Base-by-base conservation (phyloP, 2,797 vertebrate species). In the Apogon talboti region DNA sequence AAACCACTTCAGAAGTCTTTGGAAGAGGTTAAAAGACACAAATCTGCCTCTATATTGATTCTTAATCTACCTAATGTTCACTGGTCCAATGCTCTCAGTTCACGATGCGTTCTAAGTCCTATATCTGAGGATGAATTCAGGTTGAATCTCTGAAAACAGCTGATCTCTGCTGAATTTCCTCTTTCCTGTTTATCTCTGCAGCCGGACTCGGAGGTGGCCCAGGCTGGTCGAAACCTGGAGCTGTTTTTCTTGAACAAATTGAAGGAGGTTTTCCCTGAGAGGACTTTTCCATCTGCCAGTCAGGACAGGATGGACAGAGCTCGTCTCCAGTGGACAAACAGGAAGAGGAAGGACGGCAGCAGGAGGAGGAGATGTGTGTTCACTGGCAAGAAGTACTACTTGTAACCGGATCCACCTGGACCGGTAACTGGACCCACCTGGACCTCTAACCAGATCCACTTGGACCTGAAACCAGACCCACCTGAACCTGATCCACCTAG, bases 121-220 rank as follows among this genome's bases (percentile, higher is more conserved):
- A 21, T 21, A 21, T 21, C 19, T 21, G 19, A 2, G 21, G 6
- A 48, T 41, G 10, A 47, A 53, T 47, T 12, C 0, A 6, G 48
- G 7, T 30, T 40, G 3, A 30, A 41, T 0, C 1, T 4, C 12
- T 14, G 38, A 6, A 30, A 33, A 16, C 1, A n/a, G 0, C 15
- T 10, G 11, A 41, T 12, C 9, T 47, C 9, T 16, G 11, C 19
- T 21, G 19, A 3, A 21, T 21, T 21, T 21, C 19, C 19, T 21
- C 4, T 2, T 58, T 24, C 4, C 0, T 13, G 2, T 37, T 11
- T 12, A 5, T 49, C n/a, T 55, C 21, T 7, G 9, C 86, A 99
- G 98, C 95, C 96, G 0, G 97, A 99, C 88, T 99, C 97, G 0
- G 98, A 99, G 88, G 96, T 99, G 58, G 98, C 95, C 12, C 95